Percentiles rank a stretch among this genome's conserved stretches.
These are phyloP conservation scores for Eulemur albifrons DNA, from an alignment of 2,797 vertebrate species.

Conservation along the genomic window DNA sequence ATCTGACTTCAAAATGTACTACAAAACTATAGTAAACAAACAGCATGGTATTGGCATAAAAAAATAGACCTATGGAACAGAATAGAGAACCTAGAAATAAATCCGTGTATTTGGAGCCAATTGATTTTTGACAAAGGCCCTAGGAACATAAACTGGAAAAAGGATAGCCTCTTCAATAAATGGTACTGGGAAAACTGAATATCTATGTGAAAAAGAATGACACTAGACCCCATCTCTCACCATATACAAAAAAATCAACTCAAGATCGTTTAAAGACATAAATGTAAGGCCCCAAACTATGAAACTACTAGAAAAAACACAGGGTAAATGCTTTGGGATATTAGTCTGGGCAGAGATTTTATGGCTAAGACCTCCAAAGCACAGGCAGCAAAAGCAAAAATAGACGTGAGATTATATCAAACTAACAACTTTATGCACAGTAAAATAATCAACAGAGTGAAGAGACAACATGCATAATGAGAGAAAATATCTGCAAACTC, in stretches of 20 bases:
- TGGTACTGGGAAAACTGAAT: neutral
- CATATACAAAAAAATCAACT: neutral
- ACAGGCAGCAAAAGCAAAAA: neutral
- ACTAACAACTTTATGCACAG: neutral
- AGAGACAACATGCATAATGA: neutral
- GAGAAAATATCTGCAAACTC: neutral
- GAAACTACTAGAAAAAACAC: neutral
- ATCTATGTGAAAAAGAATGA: neutral
- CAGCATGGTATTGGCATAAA: neutral
- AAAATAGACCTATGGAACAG: neutral
- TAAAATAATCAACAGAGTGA: neutral
- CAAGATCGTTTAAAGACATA: neutral
- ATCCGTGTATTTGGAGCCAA: neutral
- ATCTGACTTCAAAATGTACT: neutral
- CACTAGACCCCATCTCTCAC: neutral
- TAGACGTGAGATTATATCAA: neutral
- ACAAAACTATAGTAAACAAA: neutral
- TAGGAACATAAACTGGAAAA: neutral
- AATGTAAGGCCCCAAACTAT: neutral
- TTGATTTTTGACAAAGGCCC: neutral
- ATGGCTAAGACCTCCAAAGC: neutral
- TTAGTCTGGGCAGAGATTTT: neutral
- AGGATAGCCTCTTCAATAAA: neutral
- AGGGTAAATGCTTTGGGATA: neutral
- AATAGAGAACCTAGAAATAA: neutral